Base-by-base conservation (phyloP, 2,888 invertebrate species). In the Papilio protenor region DNA sequence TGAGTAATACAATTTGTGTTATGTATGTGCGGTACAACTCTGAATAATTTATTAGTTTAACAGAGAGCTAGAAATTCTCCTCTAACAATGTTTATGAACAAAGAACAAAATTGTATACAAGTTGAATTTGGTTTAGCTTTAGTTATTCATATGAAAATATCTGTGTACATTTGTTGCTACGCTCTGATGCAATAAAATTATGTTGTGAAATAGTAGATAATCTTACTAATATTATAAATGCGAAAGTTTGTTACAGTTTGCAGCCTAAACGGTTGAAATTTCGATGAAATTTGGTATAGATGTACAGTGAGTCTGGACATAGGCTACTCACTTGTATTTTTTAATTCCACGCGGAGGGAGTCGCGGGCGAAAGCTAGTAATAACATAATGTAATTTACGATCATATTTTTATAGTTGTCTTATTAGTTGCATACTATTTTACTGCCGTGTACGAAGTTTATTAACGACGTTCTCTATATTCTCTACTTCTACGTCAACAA, bases 401-500 rank as follows among this genome's bases (percentile, higher is more conserved):
- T 64, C 33, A 64, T 64, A 64, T 11, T 64, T 59, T 70, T 59
- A 76, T 47, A 40, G 69, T 45, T 57, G 16, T 11, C 59, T 76
- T 2, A 61, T 52, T 14, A 12, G 33, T 57, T 27, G 52, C n/a
- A 21, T 23, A 61, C 27, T 55, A 23, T 21, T 75, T 70, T 76
- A 76, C 23, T 76, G 27, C 70, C 27, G 10, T 21, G 59, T 45
- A 27, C 33, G 52, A 69, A 76, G 64, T 40, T n/a, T 57, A 40
- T 70, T 70, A 75, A 70, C 70, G 45, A 33, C 59, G 27, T 18
- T 76, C 70, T 76, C 55, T 33, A 69, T 45, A 21, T 18, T 21
- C 14, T 27, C 70, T n/a, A 59, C 59, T 76, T 69, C 69, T 75
- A 75, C 45, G 70, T 59, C 70, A 45, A 59, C 45, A 75, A 75